These are phyloP conservation scores for Philonicus albiceps DNA, from an alignment of 2,888 invertebrate genomes.

Conservation along the genomic window DNA sequence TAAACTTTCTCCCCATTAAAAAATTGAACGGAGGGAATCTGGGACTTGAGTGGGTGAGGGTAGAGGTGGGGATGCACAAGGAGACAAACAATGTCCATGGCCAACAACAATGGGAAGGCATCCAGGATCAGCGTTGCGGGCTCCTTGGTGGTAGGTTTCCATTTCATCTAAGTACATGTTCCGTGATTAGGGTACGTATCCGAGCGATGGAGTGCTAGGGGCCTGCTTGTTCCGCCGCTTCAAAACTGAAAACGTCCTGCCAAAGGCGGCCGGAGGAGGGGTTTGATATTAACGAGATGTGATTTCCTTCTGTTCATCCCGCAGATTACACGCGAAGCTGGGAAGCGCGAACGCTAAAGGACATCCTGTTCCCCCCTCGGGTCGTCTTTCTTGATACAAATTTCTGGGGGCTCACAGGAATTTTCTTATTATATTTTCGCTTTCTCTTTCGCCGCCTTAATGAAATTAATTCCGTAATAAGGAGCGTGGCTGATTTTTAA, in stretches of 20 bases:
- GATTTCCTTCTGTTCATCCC: constrained; percentile 45
- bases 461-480: constrained; percentile 49
- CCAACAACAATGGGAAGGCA: constrained; percentile 45
- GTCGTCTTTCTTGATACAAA: constrained; percentile 40
- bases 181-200: constrained; percentile 38
- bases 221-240: background rate
- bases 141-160: constrained; percentile 46
- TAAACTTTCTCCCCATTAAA: constrained; percentile 47
- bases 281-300: constrained; percentile 51
- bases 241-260: constrained; percentile 7
- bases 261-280: background rate
- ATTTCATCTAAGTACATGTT: constrained; percentile 45
- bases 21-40: constrained; percentile 10
- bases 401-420: constrained; percentile 42
- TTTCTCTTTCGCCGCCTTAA: constrained; percentile 43
- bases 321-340: constrained; percentile 47
- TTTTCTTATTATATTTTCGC: constrained; percentile 47
- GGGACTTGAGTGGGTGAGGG: background rate
- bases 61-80: constrained; percentile 8
- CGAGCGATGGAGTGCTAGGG: background rate
- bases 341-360: constrained; percentile 36
- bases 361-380: constrained; percentile 6
- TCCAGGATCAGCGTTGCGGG: constrained; percentile 45
- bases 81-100: constrained; percentile 47
- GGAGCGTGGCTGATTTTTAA: constrained; percentile 43